phyloP scores from a whole-genome alignment of 1,140 invertebrate species.

The Drosophila funebris region DNA sequence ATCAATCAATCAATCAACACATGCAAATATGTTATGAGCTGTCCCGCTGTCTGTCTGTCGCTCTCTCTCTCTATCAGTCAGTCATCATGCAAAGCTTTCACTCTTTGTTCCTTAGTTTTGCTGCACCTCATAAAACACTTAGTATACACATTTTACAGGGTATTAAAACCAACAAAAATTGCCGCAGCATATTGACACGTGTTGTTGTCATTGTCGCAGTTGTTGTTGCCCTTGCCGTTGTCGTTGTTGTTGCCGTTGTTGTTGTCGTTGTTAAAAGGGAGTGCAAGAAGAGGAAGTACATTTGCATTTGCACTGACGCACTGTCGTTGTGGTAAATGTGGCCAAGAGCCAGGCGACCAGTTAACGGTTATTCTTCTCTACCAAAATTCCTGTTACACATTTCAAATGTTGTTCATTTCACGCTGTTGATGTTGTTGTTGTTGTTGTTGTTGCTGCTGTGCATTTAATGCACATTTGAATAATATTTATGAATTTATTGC shows the following conservation, averaged over 20 bases:
- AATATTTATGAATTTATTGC: constrained; percentile 39
- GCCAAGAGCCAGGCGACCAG: neutral
- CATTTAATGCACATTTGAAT: constrained; percentile 32
- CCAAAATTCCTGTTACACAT: neutral
- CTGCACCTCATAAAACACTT: no score
- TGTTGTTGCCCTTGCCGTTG: neutral
- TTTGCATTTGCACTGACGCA: constrained; percentile 27
- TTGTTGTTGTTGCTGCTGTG: neutral
- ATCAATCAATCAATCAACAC: neutral
- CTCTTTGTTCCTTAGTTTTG: no score
- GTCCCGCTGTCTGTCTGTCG: no score
- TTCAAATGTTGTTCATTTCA: constrained; percentile 9
- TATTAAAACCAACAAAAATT: constrained; percentile 8
- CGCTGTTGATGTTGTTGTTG: neutral
- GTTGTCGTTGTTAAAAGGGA: neutral
- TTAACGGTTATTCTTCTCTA: neutral
- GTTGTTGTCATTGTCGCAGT: constrained; percentile 5
- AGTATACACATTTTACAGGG: neutral
- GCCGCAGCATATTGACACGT: constrained; percentile 30
- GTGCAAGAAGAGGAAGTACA: constrained; percentile 2
- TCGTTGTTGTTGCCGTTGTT: neutral
- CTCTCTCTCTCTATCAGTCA: no score
- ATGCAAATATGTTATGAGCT: no score
- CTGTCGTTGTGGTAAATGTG: constrained; percentile 28
- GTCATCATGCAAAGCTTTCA: no score